Conservation (phyloP, 2,113 vertebrate species). For the Oriolus oriolus region DNA sequence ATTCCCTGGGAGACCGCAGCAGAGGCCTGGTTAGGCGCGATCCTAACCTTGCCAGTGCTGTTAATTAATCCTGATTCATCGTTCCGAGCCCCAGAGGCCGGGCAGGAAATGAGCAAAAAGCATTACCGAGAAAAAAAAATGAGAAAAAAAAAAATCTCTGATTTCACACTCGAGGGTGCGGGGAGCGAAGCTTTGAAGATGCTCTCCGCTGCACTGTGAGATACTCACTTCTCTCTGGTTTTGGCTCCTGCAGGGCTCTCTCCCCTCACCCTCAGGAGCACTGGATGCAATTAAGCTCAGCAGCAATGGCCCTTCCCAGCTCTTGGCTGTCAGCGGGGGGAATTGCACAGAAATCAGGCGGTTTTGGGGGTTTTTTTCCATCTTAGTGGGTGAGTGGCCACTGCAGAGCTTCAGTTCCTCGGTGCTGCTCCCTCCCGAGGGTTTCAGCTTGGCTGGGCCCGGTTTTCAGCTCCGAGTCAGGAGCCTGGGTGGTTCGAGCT, state of each 20-base stretch:
- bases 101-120: conserved; percentile 36
- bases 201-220: background rate
- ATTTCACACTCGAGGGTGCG: conserved; percentile 14
- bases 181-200: background rate
- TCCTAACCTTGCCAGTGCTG: background rate
- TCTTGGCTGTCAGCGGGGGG: background rate
- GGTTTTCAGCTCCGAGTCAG: background rate
- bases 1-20: background rate
- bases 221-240: background rate
- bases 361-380: background rate
- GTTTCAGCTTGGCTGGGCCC: background rate
- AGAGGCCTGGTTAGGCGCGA: background rate
- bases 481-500: background rate
- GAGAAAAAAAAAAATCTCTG: background rate
- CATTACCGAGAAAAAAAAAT: background rate
- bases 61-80: conserved; percentile 13
- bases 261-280: background rate
- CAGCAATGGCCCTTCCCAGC: background rate
- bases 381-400: background rate
- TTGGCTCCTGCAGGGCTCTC: background rate
- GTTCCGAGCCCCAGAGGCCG: background rate
- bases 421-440: background rate
- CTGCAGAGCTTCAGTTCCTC: background rate
- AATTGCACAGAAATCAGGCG: background rate
- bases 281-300: background rate